Evolutionary conservation across 2,888 invertebrate species (phyloP), one percentile per base, ranked within the genome.

Genomic region (Amblyteles armatorius): DNA sequence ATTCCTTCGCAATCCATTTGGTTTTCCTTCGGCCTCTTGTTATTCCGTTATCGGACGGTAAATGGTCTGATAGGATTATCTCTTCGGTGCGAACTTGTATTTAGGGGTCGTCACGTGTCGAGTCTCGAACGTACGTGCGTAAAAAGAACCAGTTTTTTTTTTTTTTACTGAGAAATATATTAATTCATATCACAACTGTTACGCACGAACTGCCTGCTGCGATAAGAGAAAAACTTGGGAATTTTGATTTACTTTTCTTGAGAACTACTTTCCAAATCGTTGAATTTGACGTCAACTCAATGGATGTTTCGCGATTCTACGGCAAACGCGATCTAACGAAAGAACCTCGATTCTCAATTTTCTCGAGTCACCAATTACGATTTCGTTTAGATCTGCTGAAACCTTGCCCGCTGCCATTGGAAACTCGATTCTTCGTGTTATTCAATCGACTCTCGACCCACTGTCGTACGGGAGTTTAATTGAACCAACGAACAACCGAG

Each of bases 351-450:
- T 63, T 11, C 57, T 48, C 63, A 52, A 22, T n/a, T 76, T 71
- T 57, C 69, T 52, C 83, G 71, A 83, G 52, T 60, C 76, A 65
- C 65, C 55, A 65, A 79, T 79, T 36, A 16, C 4, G 44, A 76
- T 63, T 72, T 55, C 19, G 55, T 36, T 72, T 5, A 4, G n/a
- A 36, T 52, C 6, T 33, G n/a, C n/a, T 33, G 2, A 52, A 29
- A 19, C 4, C 33, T 29, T 19, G 52, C 3, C 1, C 26, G 19
- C 50, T 55, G 7, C 13, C 16, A 7, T 55, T 55, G 4, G 13
- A 55, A 55, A 55, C 55, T 55, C 19, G 19, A 33, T 3, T 69
- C 3, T 19, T 55, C 36, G 29, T 72, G 52, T 72, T 9, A 22
- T 72, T 36, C 55, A 7, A 22, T 72, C 50, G 16, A 48, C 16